Base-by-base conservation (phyloP, 1,140 invertebrate species). In the Brachionus paranguensis region DNA sequence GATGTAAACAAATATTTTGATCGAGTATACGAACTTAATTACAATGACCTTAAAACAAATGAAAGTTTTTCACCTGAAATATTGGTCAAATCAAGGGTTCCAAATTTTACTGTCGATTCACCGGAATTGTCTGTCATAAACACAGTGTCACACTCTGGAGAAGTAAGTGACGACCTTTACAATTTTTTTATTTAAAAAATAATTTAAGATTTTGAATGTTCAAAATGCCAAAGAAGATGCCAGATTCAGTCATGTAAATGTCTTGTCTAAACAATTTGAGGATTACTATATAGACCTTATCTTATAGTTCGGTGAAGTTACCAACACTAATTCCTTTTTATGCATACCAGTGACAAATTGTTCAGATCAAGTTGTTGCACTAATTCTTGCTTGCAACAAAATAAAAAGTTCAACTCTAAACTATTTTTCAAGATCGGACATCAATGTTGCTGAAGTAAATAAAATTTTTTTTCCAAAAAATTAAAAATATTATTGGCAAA, bases 331-430 rank as follows among this genome's bases (percentile, higher is more conserved):
- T 37, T 81, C 78, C 0, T 47, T 81, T 27, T 41, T 81, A 12
- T 81, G 78, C 14, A 81, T 81, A 65, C 78, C 78, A 47, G 78
- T 81, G 8, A 81, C 64, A 27, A 81, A 81, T 47, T 64, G 78
- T 37, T 64, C 53, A 43, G 78, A 81, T 37, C 78, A 81, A 81
- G 78, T 81, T n/a, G 78, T 81, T 14, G 78, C 78, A 33, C 8
- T 81, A 11, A 81, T 81, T 2, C 10, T 81, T 33, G 78, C 78
- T 11, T 64, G 64, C 37, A 81, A 81, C 27, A 81, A 81, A 27
- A 60, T 81, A 8, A 81, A 81, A 41, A 81, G 14, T 50, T 47
- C 72, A 76, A 50, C 72, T 50, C 47, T 76, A 14, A 76, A 50
- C 29, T 76, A 76, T 81, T 81, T 81, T 37, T 60, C 78, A 29